These are phyloP conservation scores for Formica exsecta DNA, from an alignment of 1,140 invertebrate species.

Conservation along the genomic window DNA sequence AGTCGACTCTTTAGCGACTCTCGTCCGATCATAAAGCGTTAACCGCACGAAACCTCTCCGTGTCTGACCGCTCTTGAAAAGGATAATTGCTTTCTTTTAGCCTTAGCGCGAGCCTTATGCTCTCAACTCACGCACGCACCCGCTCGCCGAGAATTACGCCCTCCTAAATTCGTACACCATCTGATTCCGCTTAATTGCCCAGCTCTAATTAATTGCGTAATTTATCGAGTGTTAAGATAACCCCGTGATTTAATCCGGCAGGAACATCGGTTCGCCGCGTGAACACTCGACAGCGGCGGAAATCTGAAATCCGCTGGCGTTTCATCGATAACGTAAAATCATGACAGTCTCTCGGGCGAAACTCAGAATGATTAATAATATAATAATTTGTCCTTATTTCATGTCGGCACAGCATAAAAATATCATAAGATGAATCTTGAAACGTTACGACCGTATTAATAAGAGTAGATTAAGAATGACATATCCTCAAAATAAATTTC, in stretches of 20 bases:
- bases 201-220: constrained; percentile 83
- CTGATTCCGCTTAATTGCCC: constrained; percentile 83
- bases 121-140: constrained; percentile 78
- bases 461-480: neutral
- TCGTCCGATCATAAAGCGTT: constrained; percentile 71
- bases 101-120: constrained; percentile 74
- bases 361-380: constrained; percentile 41
- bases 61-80: constrained; percentile 57
- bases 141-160: constrained; percentile 73
- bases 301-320: constrained; percentile 50
- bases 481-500: neutral
- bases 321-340: constrained; percentile 53
- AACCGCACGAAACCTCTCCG: constrained; percentile 54
- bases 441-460: constrained; percentile 15
- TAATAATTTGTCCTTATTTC: constrained; percentile 53
- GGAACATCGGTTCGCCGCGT: constrained; percentile 55
- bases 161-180: constrained; percentile 82
- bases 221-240: constrained; percentile 81
- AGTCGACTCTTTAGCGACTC: neutral
- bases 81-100: constrained; percentile 75
- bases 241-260: constrained; percentile 80
- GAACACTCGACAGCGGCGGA: constrained; percentile 10
- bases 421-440: neutral
- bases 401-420: neutral
- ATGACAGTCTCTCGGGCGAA: neutral